Evolutionary conservation across 2,113 vertebrate species (phyloP), one percentile per base, ranked within the genome.

Genomic region (Alethe diademata): DNA sequence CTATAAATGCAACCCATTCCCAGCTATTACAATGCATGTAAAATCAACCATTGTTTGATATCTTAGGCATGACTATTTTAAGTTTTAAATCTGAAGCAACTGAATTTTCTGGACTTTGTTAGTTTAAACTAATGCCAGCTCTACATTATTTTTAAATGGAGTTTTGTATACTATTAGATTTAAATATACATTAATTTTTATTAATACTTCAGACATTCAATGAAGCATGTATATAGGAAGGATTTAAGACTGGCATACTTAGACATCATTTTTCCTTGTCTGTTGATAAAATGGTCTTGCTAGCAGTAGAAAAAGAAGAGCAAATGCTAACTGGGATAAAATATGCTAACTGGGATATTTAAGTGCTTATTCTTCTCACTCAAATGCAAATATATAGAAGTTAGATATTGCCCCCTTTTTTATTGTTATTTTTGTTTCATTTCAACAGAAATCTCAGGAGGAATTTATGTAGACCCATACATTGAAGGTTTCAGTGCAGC

Each of bases 31-130:
- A 87, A 50, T 8, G 20, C n/a, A 42, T 74, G 53, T 79, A 73
- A 94, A 90, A 95, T 95, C 84, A 87, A 24, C 58, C 58, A 79
- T 82, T 95, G 61, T 82, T 2, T 86, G 40, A 45, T 75, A 82
- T 54, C 90, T 95, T 66, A 72, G 74, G 42, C 50, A 79, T 89
- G 65, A 61, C 54, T 89, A 14, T 5, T 88, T 50, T 31, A 87
- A 85, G 43, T 69, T 92, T 91, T 90, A 86, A 91, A 90, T 83
- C 42, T 67, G 64, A 82, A 92, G 79, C n/a, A 90, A 82, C 50
- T 85, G 70, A 78, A 79, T 93, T 88, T 85, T 87, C 50, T 94
- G 84, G 50, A 53, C 78, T 95, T 89, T 94, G n/a, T 69, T 93
- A 60, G 36, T 85, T 92, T 85, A 91, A 90, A 85, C 61, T 91